These are phyloP conservation scores for Cricetomys ansorgei DNA, from an alignment of 2,113 vertebrate genomes.

Conservation along the genomic window DNA sequence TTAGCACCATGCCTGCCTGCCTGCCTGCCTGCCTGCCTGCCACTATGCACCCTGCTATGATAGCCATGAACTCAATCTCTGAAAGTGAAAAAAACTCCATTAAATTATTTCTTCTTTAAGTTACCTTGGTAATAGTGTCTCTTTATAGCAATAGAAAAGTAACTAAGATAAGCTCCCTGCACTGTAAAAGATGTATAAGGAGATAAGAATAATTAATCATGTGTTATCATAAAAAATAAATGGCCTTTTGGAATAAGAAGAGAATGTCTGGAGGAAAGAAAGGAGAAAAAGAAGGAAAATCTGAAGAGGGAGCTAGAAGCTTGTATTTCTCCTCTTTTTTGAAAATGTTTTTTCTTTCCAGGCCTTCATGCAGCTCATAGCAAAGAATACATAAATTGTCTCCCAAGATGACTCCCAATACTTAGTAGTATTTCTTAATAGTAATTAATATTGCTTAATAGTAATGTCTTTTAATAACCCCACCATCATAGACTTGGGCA, in stretches of 20 bases:
- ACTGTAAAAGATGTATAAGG: neutral
- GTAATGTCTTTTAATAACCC: neutral
- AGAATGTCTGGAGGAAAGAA: neutral
- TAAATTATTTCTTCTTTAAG: neutral
- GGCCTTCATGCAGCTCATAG: neutral
- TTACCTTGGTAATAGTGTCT: neutral
- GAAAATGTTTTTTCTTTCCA: neutral
- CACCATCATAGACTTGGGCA: neutral
- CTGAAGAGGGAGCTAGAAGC: neutral
- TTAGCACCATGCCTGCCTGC: neutral
- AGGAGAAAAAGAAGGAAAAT: neutral
- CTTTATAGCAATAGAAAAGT: neutral
- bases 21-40: neutral
- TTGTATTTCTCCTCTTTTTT: neutral
- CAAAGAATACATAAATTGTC: neutral
- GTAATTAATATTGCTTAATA: neutral
- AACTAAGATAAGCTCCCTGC: neutral
- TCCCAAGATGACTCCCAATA: neutral
- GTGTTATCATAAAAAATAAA: neutral
- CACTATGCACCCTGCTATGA: neutral
- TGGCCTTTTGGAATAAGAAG: neutral
- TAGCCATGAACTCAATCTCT: neutral
- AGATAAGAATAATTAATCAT: neutral
- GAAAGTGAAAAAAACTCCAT: neutral
- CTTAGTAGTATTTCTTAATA: neutral